A percentile compares a stretch with the other conserved stretches of the same genome.
These are phyloP conservation scores for Cantharis rustica DNA, from an alignment of 2,888 invertebrate species.

Conservation along the genomic window DNA sequence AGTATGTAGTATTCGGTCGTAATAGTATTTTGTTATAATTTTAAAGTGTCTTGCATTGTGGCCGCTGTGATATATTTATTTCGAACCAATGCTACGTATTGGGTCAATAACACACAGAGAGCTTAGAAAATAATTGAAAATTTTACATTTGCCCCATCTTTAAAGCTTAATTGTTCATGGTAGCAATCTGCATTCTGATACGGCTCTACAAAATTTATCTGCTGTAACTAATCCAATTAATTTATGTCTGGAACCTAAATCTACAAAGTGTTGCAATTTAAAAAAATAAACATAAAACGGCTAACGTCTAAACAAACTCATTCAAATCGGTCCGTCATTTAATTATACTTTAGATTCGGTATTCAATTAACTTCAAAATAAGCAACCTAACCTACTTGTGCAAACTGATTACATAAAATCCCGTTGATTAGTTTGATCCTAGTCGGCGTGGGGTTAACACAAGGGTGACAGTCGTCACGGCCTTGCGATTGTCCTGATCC, in stretches of 20 bases:
- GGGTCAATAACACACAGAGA: not conserved
- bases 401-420: constrained; percentile 33
- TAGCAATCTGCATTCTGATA: not conserved
- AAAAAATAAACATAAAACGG: not conserved
- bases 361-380: constrained; percentile 30
- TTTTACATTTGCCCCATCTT: not conserved
- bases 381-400: constrained; percentile 34
- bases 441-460: constrained; percentile 46
- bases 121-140: not conserved
- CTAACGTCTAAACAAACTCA: constrained; percentile 1
- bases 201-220: not conserved
- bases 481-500: constrained; percentile 50
- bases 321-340: constrained; percentile 1
- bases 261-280: not conserved
- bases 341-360: constrained; percentile 19
- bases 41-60: not conserved
- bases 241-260: not conserved
- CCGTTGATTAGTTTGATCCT: constrained; percentile 48
- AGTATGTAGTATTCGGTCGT: not conserved
- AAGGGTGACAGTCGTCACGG: constrained; percentile 51
- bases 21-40: not conserved
- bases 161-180: not conserved
- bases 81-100: not conserved
- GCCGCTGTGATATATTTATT: not conserved
- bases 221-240: not conserved